phyloP scores from a whole-genome alignment of 2,888 invertebrate genomes.

The Hesperia comma region DNA sequence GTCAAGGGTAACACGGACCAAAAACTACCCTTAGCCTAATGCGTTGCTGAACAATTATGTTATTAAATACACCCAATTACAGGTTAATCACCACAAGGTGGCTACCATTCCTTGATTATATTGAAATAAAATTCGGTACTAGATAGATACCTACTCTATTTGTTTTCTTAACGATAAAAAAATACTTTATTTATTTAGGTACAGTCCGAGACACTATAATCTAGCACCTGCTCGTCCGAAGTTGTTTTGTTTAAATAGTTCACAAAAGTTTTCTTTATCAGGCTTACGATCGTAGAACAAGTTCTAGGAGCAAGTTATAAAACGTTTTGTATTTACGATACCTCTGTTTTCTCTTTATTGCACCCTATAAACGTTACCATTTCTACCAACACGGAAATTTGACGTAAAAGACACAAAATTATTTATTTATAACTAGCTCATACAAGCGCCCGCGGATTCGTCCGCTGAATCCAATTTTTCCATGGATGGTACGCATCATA shows the following conservation, averaged over 20 bases:
- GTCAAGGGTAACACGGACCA: too few relatives aligned
- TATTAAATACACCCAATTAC: too few relatives aligned
- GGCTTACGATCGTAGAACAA: conserved; percentile 25
- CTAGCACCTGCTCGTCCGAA: conserved; percentile 22
- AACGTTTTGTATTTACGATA: conserved; percentile 42
- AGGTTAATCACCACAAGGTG: too few relatives aligned
- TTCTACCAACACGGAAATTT: conserved; percentile 7
- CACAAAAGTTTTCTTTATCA: conserved; percentile 37
- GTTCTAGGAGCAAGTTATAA: conserved; percentile 36
- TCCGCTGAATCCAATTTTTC: too few relatives aligned
- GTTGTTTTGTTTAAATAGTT: conserved; percentile 33
- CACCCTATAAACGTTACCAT: conserved; percentile 47
- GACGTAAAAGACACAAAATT: background rate
- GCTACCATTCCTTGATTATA: too few relatives aligned
- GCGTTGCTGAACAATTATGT: too few relatives aligned
- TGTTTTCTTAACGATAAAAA: too few relatives aligned
- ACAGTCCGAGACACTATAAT: conserved; percentile 20
- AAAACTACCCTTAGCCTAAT: too few relatives aligned
- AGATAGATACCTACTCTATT: too few relatives aligned
- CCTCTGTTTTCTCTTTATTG: conserved; percentile 35
- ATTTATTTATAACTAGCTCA: background rate
- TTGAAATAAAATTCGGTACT: too few relatives aligned
- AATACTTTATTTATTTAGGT: conserved; percentile 9
- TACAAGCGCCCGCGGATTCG: too few relatives aligned
- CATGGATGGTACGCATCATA: too few relatives aligned